These are phyloP conservation scores for Dione vanillae DNA, from an alignment of 2,888 invertebrate species.

Conservation along the genomic window DNA sequence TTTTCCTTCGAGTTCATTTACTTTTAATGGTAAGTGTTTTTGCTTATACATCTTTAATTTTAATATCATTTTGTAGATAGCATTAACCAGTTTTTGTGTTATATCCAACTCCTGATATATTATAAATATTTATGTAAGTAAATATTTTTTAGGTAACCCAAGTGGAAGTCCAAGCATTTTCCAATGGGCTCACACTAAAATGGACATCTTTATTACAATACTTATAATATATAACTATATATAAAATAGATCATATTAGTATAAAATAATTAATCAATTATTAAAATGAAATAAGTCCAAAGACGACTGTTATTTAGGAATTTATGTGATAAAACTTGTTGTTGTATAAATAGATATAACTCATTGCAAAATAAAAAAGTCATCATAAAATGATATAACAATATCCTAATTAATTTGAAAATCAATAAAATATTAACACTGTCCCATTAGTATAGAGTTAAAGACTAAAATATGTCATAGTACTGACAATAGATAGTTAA, in stretches of 20 bases:
- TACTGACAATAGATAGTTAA: conserved; percentile 50
- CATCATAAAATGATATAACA: conserved; percentile 63
- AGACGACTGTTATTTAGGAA: conserved; percentile 77
- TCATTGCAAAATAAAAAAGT: conserved; percentile 52
- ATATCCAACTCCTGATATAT: conserved; percentile 33
- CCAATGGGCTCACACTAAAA: conserved; percentile 72
- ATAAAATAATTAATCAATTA: conserved; percentile 51
- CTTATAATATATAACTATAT: conserved; percentile 57
- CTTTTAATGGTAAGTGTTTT: conserved; percentile 75
- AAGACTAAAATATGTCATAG: conserved; percentile 46
- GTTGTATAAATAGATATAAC: conserved; percentile 68
- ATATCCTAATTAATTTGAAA: conserved; percentile 30
- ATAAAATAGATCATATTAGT: conserved; percentile 48
- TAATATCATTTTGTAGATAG: conserved; percentile 42
- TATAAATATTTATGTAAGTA: conserved; percentile 67
- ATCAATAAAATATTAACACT: conserved; percentile 27
- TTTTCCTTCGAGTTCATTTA: conserved; percentile 61
- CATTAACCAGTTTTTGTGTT: conserved; percentile 30
- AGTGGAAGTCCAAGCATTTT: conserved; percentile 79
- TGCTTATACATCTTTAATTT: conserved; percentile 52
- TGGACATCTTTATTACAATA: conserved; percentile 70
- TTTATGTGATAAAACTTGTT: conserved; percentile 80
- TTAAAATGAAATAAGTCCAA: conserved; percentile 66
- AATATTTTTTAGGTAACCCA: conserved; percentile 83
- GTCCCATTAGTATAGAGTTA: conserved; percentile 38